Percentiles rank a stretch among this genome's conserved stretches.
Conservation (phyloP, 2,888 invertebrate species). For the Lamproptera curius region DNA sequence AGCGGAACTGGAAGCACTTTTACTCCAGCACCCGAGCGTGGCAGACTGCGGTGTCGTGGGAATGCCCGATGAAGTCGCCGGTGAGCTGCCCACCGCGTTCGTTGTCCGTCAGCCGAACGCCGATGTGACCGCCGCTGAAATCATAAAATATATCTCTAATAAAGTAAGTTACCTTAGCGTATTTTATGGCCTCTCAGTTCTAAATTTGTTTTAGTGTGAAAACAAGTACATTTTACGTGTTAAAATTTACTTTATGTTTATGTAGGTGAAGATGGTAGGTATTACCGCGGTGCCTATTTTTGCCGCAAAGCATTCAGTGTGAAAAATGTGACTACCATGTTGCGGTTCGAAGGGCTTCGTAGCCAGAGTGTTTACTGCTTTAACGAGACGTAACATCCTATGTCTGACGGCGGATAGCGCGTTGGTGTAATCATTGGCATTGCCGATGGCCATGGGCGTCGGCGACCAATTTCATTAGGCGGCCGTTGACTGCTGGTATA, state of each 20-base stretch:
- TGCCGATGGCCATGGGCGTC: too few relatives aligned
- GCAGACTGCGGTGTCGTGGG: constrained; percentile 91
- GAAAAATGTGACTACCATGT: too few relatives aligned
- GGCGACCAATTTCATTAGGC: too few relatives aligned
- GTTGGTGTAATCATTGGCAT: too few relatives aligned
- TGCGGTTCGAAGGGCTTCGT: too few relatives aligned
- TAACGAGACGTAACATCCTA: too few relatives aligned
- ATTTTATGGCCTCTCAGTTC: too few relatives aligned
- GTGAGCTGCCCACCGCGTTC: constrained; percentile 87
- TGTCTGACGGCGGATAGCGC: too few relatives aligned
- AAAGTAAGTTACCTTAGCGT: constrained; percentile 46
- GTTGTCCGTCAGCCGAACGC: constrained; percentile 80
- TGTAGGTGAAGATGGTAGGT: background rate
- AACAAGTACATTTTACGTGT: background rate
- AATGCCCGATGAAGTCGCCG: constrained; percentile 82
- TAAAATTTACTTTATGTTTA: background rate
- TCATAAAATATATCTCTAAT: constrained; percentile 73
- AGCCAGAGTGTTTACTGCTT: too few relatives aligned
- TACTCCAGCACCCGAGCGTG: constrained; percentile 84
- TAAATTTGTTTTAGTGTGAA: background rate
- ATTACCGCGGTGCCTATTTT: too few relatives aligned
- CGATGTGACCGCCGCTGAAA: constrained; percentile 72
- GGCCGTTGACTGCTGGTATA: too few relatives aligned
- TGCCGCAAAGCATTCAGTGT: too few relatives aligned
- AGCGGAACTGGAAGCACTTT: constrained; percentile 90